Evolutionary conservation across 2,888 invertebrate genomes (phyloP), one percentile per base, ranked within the genome.

Genomic region (Sussaba pulchella): DNA sequence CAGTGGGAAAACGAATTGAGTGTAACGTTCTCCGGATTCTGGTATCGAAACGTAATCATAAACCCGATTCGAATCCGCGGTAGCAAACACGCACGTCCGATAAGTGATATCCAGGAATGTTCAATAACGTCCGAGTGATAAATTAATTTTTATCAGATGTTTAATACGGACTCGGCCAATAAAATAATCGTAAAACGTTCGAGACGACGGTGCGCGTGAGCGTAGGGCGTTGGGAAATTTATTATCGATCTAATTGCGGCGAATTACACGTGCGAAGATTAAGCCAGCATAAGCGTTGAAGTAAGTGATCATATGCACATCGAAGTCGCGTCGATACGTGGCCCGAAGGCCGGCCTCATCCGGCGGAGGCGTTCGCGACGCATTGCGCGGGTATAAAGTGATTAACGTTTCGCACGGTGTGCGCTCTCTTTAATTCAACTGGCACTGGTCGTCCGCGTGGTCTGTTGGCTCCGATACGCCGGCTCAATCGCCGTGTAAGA

Each of bases 341-440:
- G 43, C 64, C 47, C 77, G 81, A 81, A 81, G 81, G 77, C 47
- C 73, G 73, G 4, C 59, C 36, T 50, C 77, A 41, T 71, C 19
- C 24, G 19, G 66, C 50, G 81, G 64, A 72, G 77, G 81, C 73
- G 81, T 81, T 72, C 2, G 57, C 69, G 54, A 41, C 77, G 57
- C 63, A 73, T 81, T 70, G 77, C 50, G 73, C 64, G 70, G 41
- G 61, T 45, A 6, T 31, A 2, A 63, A 73, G 69, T 70, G 73
- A 77, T 73, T 64, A 69, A 70, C 72, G 64, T 64, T 73, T 81
- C 77, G 50, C 77, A 64, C 73, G 54, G 12, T 54, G 10, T 10
- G 26, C 43, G 4, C 36, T 36, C 36, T n/a, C 21, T 61, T 77
- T 17, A 14, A 72, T 50, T 17, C 39, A 43, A 59, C 19, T 39